Percentiles rank a stretch among this genome's conserved stretches.
These are phyloP conservation scores for Cyrtodaria siliqua DNA, from an alignment of 2,888 invertebrate species.

Conservation along the genomic window DNA sequence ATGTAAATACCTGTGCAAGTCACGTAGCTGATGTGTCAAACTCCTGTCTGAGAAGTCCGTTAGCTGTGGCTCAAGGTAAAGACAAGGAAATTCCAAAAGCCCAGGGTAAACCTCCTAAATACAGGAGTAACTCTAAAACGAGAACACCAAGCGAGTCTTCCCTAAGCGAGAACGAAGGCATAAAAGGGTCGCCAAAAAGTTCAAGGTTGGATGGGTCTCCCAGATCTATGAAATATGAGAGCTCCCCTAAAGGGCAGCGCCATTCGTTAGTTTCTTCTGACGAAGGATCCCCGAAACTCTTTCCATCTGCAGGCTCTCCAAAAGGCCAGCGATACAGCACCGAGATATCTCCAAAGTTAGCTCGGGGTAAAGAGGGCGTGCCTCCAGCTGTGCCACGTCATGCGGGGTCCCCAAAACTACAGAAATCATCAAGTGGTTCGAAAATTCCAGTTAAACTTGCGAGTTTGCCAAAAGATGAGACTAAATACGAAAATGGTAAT, in stretches of 20 bases:
- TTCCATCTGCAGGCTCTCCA: constrained; percentile 58
- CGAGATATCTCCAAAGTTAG: constrained; percentile 62
- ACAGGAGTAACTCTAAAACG: constrained; percentile 68
- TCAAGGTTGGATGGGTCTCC: constrained; percentile 53
- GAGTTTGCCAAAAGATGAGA: constrained; percentile 59
- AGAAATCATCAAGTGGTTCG: constrained; percentile 39
- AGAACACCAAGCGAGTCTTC: constrained; percentile 80
- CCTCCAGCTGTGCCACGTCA: constrained; percentile 36
- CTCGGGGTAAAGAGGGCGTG: constrained; percentile 30
- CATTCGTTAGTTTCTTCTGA: constrained; percentile 43
- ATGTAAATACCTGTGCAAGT: constrained; percentile 24
- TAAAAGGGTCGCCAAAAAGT: constrained; percentile 43
- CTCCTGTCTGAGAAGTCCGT: constrained; percentile 14
- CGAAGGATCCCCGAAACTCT: constrained; percentile 63
- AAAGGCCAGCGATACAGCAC: constrained; percentile 55
- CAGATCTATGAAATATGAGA: constrained; percentile 60
- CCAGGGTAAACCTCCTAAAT: constrained; percentile 73
- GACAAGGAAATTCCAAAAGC: constrained; percentile 32
- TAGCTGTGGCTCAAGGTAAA: constrained; percentile 16
- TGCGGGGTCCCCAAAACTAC: constrained; percentile 50
- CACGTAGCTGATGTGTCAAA: constrained; percentile 25
- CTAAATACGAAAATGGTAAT: constrained; percentile 10
- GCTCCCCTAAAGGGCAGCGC: constrained; percentile 65
- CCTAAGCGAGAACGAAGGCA: constrained; percentile 71
- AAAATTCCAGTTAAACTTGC: constrained; percentile 58